Conservation (phyloP, 2,797 vertebrate species). For the Sebastes elongatus region DNA sequence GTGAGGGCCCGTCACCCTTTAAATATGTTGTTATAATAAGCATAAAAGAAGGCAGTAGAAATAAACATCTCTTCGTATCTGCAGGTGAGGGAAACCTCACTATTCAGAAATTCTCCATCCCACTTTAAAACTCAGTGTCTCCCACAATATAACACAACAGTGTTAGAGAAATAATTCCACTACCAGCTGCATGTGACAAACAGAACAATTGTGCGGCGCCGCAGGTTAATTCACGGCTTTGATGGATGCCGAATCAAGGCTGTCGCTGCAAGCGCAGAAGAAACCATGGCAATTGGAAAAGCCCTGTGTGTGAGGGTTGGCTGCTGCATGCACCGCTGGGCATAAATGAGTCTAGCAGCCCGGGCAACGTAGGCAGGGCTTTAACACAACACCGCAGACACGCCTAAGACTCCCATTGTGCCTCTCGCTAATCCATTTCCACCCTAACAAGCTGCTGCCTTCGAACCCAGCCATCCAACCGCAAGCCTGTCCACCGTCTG, state of each 20-base stretch:
- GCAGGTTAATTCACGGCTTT: conserved; percentile 72
- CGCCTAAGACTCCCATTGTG: conserved; percentile 81
- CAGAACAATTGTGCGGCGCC: conserved; percentile 55
- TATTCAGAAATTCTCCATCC: conserved; percentile 12
- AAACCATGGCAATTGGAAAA: conserved; percentile 80
- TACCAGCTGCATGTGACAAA: conserved; percentile 66
- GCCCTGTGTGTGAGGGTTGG: conserved; percentile 64
- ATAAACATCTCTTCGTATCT: neutral
- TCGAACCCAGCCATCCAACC: conserved; percentile 75
- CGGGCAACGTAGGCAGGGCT: conserved; percentile 73
- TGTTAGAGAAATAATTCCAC: conserved; percentile 55
- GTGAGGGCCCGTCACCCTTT: neutral
- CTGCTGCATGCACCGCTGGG: conserved; percentile 78
- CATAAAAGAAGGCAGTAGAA: neutral
- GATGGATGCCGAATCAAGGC: conserved; percentile 70
- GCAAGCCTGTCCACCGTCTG: conserved; percentile 74
- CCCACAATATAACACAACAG: conserved; percentile 16
- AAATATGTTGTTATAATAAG: neutral
- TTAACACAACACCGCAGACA: conserved; percentile 78
- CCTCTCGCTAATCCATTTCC: conserved; percentile 79
- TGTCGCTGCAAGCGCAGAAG: conserved; percentile 64
- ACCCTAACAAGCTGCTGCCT: conserved; percentile 81
- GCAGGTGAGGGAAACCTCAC: conserved; percentile 18
- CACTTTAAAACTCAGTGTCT: conserved; percentile 22
- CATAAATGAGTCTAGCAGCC: conserved; percentile 79